Percentiles rank a stretch among this genome's conserved stretches.
Evolutionary conservation across 2,888 invertebrate genomes (phyloP).

Genomic region (Ennomos erosarius): DNA sequence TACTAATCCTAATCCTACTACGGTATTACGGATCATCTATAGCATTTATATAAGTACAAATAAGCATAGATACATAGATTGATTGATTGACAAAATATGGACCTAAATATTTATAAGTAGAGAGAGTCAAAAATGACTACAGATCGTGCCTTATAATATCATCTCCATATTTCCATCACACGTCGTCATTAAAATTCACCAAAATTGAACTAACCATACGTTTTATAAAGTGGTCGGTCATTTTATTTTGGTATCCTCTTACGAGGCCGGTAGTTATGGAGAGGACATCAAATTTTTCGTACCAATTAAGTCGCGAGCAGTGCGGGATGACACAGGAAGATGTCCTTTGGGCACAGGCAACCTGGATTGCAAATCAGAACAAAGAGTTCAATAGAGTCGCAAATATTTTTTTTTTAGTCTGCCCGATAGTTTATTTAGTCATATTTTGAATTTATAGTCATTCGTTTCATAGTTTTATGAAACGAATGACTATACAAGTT

Average conservation of each 20-base stretch:
- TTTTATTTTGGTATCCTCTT: conserved; percentile 60
- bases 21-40: no score
- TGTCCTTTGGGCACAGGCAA: conserved; percentile 65
- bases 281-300: conserved; percentile 60
- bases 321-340: conserved; percentile 58
- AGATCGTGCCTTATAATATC: conserved; percentile 16
- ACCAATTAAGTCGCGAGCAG: conserved; percentile 61
- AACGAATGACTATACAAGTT: no score
- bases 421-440: no score
- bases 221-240: conserved; percentile 50
- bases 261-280: conserved; percentile 57
- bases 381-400: conserved; percentile 41
- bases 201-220: conserved; percentile 37
- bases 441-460: no score
- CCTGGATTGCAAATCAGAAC: conserved; percentile 53
- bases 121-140: neutral
- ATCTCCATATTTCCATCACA: conserved; percentile 13
- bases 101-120: no score
- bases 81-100: no score
- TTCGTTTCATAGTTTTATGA: no score
- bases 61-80: no score
- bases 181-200: conserved; percentile 39
- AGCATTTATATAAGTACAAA: no score
- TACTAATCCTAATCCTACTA: no score
- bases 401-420: no score